Evolutionary conservation across 2,113 vertebrate species (phyloP).

Genomic region (Nycticorax nycticorax): DNA sequence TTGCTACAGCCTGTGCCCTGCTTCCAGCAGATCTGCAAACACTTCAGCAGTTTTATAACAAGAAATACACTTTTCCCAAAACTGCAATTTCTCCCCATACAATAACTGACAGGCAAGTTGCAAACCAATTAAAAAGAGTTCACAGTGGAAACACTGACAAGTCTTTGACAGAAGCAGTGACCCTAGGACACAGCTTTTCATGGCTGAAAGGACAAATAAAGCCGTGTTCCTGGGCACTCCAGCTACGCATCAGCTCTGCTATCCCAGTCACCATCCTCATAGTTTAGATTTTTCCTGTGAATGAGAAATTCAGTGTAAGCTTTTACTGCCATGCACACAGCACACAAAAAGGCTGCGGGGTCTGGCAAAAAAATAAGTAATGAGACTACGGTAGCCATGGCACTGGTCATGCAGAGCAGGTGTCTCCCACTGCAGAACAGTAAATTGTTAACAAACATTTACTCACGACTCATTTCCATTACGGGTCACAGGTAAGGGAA

Average conservation of each 20-base stretch:
- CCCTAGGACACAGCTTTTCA: constrained; percentile 6
- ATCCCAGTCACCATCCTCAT: constrained; percentile 28
- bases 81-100: neutral
- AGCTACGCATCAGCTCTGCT: neutral
- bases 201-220: constrained; percentile 52
- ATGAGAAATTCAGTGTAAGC: constrained; percentile 38
- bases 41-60: neutral
- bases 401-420: constrained; percentile 41
- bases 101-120: neutral
- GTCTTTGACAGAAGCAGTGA: neutral
- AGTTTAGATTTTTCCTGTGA: neutral
- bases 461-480: constrained; percentile 22
- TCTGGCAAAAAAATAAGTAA: neutral
- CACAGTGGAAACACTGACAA: constrained; percentile 24
- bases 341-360: neutral
- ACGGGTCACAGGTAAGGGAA: constrained; percentile 22
- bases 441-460: constrained; percentile 33
- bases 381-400: neutral
- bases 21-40: neutral
- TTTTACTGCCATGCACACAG: neutral
- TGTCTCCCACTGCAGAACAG: neutral
- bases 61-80: neutral
- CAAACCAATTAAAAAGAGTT: neutral
- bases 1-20: neutral
- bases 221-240: neutral